phyloP scores from a whole-genome alignment of 2,888 invertebrate genomes.

The Caenorhabditis sp. region DNA sequence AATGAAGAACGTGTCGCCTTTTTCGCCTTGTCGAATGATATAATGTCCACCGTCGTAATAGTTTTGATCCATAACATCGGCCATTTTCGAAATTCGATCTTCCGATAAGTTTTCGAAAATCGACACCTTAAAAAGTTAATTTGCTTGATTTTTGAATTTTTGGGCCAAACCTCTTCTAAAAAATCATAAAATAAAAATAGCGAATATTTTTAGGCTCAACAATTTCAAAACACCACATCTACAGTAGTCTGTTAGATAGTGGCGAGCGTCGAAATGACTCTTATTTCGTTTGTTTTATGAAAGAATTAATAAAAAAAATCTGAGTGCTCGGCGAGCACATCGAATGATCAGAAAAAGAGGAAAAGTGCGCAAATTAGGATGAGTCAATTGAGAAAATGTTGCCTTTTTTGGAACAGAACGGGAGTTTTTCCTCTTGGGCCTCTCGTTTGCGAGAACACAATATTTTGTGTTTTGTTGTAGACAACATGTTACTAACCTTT shows the following conservation, averaged over 20 bases:
- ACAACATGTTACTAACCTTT: slow-evolving; percentile 65
- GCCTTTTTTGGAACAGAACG: not conserved
- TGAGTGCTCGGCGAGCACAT: not conserved
- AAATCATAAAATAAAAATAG: not conserved
- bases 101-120: slow-evolving; percentile 69
- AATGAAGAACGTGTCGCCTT: slow-evolving; percentile 88
- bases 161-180: not conserved
- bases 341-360: not conserved
- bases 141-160: not conserved
- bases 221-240: not conserved
- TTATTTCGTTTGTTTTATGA: not conserved
- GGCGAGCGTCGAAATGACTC: not conserved
- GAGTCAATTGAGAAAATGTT: not conserved
- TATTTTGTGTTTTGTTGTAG: too few relatives aligned
- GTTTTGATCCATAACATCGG: slow-evolving; percentile 83
- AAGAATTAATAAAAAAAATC: not conserved
- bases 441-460: slow-evolving; percentile 9
- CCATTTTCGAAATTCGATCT: slow-evolving; percentile 77
- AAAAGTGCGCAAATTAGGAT: not conserved
- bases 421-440: slow-evolving; percentile 3
- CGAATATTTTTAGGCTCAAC: not conserved
- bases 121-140: slow-evolving; percentile 51
- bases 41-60: slow-evolving; percentile 81
- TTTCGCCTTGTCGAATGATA: slow-evolving; percentile 80
- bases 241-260: not conserved